A percentile compares a stretch with the other conserved stretches of the same genome.
Conservation (phyloP, 2,797 vertebrate species). For the Hypotaenidia okinawae region DNA sequence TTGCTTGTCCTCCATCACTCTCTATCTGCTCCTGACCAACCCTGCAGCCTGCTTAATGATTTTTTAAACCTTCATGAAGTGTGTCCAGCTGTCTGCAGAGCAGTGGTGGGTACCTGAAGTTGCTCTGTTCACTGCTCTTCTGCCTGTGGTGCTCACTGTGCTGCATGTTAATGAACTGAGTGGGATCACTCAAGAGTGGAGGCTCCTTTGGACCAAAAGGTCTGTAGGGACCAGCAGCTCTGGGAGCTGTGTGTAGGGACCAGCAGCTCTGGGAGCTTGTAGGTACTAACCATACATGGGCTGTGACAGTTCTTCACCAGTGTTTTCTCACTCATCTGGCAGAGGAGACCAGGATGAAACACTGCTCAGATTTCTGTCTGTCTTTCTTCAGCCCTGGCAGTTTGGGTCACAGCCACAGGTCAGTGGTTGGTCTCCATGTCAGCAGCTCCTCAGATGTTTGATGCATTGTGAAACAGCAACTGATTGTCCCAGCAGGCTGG, state of each 20-base stretch:
- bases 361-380: neutral
- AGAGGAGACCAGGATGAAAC: neutral
- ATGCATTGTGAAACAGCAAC: neutral
- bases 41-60: neutral
- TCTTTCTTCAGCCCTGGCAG: neutral
- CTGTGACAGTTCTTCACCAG: neutral
- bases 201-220: neutral
- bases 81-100: neutral
- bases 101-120: neutral
- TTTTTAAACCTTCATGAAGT: neutral
- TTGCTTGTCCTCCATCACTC: neutral
- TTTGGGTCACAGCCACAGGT: neutral
- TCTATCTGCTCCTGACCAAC: neutral
- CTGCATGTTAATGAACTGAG: neutral
- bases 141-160: rapidly evolving
- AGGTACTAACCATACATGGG: neutral
- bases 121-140: neutral
- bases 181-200: neutral
- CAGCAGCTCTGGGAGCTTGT: too few species aligned
- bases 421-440: neutral
- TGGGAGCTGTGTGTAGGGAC: neutral
- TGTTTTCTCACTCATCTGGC: rapidly evolving
- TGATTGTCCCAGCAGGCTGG: neutral
- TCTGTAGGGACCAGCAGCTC: neutral
- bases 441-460: neutral